These are phyloP conservation scores for Propsilocerus akamusi DNA, from an alignment of 1,140 invertebrate genomes.

Conservation along the genomic window DNA sequence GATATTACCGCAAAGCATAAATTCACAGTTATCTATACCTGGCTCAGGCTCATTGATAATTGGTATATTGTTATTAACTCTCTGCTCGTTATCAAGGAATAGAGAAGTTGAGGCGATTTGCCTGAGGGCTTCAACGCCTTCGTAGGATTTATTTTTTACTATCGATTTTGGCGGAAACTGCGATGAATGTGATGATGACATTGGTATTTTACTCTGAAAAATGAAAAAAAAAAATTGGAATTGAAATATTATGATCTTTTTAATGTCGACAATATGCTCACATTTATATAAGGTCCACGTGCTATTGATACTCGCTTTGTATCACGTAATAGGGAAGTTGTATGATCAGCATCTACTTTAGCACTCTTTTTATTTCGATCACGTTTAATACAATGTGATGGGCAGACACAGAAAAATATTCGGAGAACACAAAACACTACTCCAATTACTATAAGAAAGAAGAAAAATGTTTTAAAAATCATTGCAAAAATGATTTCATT, in stretches of 20 bases:
- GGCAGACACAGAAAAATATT: constrained; percentile 37
- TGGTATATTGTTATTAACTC: constrained; percentile 15
- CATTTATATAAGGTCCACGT: constrained; percentile 11
- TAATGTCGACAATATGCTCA: too few relatives aligned
- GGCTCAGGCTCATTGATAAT: constrained; percentile 19
- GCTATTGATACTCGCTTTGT: constrained; percentile 23
- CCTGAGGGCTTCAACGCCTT: constrained; percentile 23
- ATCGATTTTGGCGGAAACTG: constrained; percentile 19
- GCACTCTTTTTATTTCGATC: constrained; percentile 21
- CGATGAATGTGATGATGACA: constrained; percentile 6
- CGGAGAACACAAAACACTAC: constrained; percentile 37
- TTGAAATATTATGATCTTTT: too few relatives aligned
- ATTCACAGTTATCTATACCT: neutral
- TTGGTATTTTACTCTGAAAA: constrained; percentile 17
- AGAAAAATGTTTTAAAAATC: neutral
- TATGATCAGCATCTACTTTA: constrained; percentile 24
- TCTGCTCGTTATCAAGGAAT: constrained; percentile 24
- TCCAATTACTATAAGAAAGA: constrained; percentile 22
- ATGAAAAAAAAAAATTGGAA: neutral
- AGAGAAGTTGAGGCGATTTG: constrained; percentile 24
- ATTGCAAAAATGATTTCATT: neutral
- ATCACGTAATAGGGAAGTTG: constrained; percentile 20
- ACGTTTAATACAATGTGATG: constrained; percentile 30
- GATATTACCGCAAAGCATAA: neutral
- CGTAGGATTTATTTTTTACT: constrained; percentile 21